Conservation (phyloP, 2,888 invertebrate genomes). For the Ectobius pallidus region DNA sequence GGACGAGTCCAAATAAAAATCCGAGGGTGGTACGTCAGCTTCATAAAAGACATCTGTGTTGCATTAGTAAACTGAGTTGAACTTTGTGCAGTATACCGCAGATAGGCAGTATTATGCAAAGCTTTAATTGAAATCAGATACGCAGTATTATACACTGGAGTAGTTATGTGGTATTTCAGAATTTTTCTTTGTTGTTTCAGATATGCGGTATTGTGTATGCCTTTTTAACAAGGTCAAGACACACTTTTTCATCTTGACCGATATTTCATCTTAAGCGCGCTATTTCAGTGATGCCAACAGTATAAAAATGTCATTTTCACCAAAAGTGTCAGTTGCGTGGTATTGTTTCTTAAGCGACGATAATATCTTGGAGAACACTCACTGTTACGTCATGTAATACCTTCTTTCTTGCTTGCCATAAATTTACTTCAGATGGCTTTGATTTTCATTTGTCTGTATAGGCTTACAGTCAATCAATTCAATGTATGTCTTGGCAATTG, state of each 20-base stretch:
- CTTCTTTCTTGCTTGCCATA: no score
- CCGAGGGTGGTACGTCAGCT: background rate
- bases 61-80: background rate
- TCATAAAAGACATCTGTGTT: background rate
- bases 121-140: no score
- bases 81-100: background rate
- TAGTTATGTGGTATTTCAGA: no score
- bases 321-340: background rate
- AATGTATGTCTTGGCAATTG: no score
- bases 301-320: background rate
- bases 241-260: background rate
- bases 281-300: background rate
- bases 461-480: no score
- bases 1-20: background rate
- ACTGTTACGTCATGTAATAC: no score
- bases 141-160: no score
- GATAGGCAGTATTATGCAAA: background rate
- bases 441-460: no score
- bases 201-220: background rate
- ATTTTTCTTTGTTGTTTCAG: background rate
- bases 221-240: background rate
- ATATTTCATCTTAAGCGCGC: background rate
- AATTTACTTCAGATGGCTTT: no score
- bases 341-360: no score
- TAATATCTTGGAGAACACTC: no score